These are phyloP conservation scores for Drosophila atroscutellata DNA, from an alignment of 2,888 invertebrate species.

Conservation along the genomic window DNA sequence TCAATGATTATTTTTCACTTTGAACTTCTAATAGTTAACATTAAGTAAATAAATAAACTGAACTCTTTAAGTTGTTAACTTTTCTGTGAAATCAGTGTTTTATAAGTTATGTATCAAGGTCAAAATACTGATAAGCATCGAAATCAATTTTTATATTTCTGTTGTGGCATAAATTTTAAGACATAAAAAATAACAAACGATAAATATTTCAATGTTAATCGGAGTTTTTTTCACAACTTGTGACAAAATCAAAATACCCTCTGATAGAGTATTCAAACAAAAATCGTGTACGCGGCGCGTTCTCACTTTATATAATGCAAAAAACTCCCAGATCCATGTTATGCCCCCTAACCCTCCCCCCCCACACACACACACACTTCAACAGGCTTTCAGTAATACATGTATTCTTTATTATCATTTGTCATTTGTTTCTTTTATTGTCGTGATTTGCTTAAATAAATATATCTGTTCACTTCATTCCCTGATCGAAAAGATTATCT, in stretches of 20 bases:
- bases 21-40: not conserved
- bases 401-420: constrained; percentile 3
- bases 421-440: constrained; percentile 23
- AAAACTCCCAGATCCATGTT: constrained; percentile 13
- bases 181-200: not conserved
- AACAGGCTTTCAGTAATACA: not conserved
- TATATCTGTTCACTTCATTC: constrained; percentile 9
- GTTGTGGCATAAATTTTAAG: not conserved
- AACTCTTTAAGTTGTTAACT: not conserved
- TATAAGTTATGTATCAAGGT: not conserved
- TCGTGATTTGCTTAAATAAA: constrained; percentile 28
- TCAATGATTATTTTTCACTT: not conserved
- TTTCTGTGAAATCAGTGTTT: not conserved
- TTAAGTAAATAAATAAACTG: not conserved
- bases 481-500: constrained; percentile 1
- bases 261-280: constrained; percentile 18
- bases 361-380: not conserved
- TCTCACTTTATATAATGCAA: constrained; percentile 24
- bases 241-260: not conserved
- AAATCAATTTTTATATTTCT: not conserved
- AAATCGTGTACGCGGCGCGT: constrained; percentile 23
- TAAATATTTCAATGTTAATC: not conserved
- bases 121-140: not conserved
- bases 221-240: not conserved
- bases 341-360: not conserved